These are phyloP conservation scores for Conops quadrifasciatus DNA, from an alignment of 2,888 invertebrate species.

Conservation along the genomic window DNA sequence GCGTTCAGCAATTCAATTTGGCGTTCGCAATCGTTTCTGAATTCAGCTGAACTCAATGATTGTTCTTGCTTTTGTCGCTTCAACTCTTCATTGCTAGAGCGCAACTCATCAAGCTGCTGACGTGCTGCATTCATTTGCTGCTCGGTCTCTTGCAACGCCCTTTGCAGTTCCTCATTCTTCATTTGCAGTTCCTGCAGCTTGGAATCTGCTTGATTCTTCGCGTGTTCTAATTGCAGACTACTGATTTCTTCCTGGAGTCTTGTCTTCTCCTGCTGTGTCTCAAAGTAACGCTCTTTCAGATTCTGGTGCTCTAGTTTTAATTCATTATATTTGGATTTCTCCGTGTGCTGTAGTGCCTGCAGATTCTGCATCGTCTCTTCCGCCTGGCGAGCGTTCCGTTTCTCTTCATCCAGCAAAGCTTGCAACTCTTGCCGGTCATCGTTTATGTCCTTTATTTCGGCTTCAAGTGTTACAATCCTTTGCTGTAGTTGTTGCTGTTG, in stretches of 20 bases:
- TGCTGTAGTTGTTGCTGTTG: constrained; percentile 35
- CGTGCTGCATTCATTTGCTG: constrained; percentile 30
- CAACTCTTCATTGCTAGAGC: constrained; percentile 28
- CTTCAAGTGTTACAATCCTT: constrained; percentile 67
- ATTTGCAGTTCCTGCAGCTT: constrained; percentile 5
- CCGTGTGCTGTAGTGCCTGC: constrained; percentile 45
- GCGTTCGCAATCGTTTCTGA: constrained; percentile 27
- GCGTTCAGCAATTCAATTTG: constrained; percentile 29
- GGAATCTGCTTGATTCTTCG: not conserved
- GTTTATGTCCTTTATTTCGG: constrained; percentile 70
- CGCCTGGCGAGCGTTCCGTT: constrained; percentile 58
- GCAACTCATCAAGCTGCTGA: constrained; percentile 35
- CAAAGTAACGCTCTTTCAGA: constrained; percentile 49
- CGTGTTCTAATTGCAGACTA: not conserved
- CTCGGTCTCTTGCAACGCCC: constrained; percentile 12
- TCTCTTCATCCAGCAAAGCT: constrained; percentile 68
- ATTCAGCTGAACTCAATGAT: constrained; percentile 32
- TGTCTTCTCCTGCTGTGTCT: constrained; percentile 41
- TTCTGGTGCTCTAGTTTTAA: constrained; percentile 51
- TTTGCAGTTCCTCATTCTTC: constrained; percentile 14
- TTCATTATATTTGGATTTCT: constrained; percentile 53
- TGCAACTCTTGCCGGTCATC: constrained; percentile 72
- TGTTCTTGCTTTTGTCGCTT: constrained; percentile 36
- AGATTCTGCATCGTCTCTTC: constrained; percentile 51
- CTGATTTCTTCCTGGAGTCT: constrained; percentile 39